Base-by-base conservation (phyloP, 1,140 invertebrate genomes). In the Drosophila santomea region DNA sequence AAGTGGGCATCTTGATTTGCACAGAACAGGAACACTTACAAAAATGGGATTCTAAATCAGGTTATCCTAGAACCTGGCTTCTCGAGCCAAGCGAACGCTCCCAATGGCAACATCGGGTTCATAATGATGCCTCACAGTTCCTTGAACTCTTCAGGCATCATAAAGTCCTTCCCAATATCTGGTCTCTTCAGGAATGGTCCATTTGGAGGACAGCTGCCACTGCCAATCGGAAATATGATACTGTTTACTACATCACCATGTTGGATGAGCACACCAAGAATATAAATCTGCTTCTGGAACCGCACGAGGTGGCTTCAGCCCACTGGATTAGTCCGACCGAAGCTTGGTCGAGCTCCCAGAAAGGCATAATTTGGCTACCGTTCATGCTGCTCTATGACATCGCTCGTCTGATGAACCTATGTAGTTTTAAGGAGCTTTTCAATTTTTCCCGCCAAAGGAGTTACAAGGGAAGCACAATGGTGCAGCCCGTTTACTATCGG, bases 181-280 rank as follows among this genome's bases (percentile, higher is more conserved):
- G 95, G 95, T 94, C 95, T 0, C 92, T 98, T 5, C 93, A 96
- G 71, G 96, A 97, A 90, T 98, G 97, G 97, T 96, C 94, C 51
- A 95, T 97, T 90, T 98, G 97, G 97, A 90, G 97, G 10, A 96
- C 96, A 12, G 97, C 97, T 3, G 91, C 94, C 5, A 77, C 91
- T 38, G 62, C 79, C 2, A 78, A 20, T 60, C 74, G 61, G 6
- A 93, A 96, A 86, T 98, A 95, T 93, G 94, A 97, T 85, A 96
- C 97, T 6, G 94, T 95, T 25, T 98, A 98, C 85, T 98, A 96
- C 90, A 66, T 97, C 3, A 93, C 95, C 66, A 94, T 94, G 68
- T 79, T 97, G n/a, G 84, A 95, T 4, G 12, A 54, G 77, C 8
- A 15, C 11, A 43, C 61, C 1, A 50, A 38, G 15, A 17, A 80